Base-by-base conservation (phyloP, 2,888 invertebrate genomes). In the Tachystola acroxantha region DNA sequence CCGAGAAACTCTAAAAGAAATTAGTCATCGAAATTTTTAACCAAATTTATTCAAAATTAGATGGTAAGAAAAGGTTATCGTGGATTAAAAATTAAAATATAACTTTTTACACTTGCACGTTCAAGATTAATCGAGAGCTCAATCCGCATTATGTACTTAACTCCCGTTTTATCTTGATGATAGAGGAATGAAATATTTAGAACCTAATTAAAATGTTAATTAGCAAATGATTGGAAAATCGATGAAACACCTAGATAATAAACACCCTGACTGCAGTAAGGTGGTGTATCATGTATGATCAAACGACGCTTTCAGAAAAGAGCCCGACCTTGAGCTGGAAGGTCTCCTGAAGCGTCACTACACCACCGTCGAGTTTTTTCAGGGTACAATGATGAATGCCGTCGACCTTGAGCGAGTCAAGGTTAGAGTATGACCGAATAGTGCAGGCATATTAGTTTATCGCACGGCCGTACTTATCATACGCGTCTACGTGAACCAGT, bases 311-410 rank as follows among this genome's bases (percentile, higher is more conserved):
- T 93, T 88, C 93, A 99, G 99, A 92, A 97, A 98, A 92, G 97
- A 98, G 89, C 99, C 99, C 74, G 99, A 99, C 91, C 93, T 99
- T 90, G 99, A 99, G 90, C 91, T 99, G 91, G 99, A 99, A 89
- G 99, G 99, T 88, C 93, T 99, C 77, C 96, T 99, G 89, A 99
- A 99, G 91, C 94, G 99, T 84, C 99, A 99, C 93, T 99, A 99
- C 93, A 99, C 99, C 77, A 99, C 99, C 87, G 99, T 98, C 92
- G 97, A 98, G 93, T 99, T 99, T 94, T 99, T 99, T 95, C 99
- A 99, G 93, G 99, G 99, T 89, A 98, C 98, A 86, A 99, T 99
- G 92, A 99, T 99, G 99, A 99, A 99, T 91, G 98, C 99, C 76
- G 97, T 99, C 90, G 99, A 99, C 92, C 94, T 99, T 93, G 97